phyloP scores from a whole-genome alignment of 2,797 vertebrate genomes.

The Thamnophis elegans region DNA sequence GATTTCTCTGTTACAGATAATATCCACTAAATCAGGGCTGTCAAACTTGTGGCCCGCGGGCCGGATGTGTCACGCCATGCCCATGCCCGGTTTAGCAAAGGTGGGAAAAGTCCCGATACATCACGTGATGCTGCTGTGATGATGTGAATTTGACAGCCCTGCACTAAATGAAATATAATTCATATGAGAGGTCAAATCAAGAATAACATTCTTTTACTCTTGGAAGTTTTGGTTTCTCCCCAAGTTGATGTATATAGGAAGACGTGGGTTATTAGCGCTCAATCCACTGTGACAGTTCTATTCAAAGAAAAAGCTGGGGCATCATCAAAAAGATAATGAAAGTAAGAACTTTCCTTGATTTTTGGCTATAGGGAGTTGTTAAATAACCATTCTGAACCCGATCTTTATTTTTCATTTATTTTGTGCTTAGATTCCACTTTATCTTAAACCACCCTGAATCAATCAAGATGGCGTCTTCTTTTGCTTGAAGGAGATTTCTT shows the following conservation, averaged over 20 bases:
- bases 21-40: neutral
- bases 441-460: slow-evolving; percentile 30
- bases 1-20: neutral
- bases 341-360: neutral
- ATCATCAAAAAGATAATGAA: neutral
- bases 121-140: too few species aligned
- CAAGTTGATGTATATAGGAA: neutral
- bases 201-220: neutral
- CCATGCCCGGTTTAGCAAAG: too few species aligned
- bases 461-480: slow-evolving; percentile 29
- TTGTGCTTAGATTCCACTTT: slow-evolving; percentile 44
- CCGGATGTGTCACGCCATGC: too few species aligned
- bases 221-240: neutral
- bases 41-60: too few species aligned
- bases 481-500: slow-evolving; percentile 28
- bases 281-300: neutral
- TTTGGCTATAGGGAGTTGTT: neutral
- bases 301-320: neutral
- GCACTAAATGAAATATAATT: neutral
- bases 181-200: neutral
- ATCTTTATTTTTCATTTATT: neutral
- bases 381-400: neutral
- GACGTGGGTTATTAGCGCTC: neutral
- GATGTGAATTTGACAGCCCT: too few species aligned
- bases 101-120: too few species aligned